Evolutionary conservation across 2,888 invertebrate genomes (phyloP), one percentile per base, ranked within the genome.

Genomic region (Nemoura dubitans): DNA sequence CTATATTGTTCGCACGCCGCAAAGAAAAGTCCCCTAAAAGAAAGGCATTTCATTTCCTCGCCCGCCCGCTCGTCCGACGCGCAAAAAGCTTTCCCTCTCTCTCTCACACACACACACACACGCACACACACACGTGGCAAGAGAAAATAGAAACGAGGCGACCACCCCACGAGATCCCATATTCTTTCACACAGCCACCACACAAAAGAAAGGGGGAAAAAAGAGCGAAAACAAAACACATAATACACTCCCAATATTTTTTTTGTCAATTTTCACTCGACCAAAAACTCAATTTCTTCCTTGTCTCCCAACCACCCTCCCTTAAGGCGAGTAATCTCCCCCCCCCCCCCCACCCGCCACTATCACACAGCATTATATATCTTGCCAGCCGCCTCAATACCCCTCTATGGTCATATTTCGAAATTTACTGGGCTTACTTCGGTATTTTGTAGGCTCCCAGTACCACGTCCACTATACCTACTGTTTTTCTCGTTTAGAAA

Each of bases 161-260:
- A 10, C 36, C 5, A 36, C 36, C 59, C 59, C 3, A 36, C 36
- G 36, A 3, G 36, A 36, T 36, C 36, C 36, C 36, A n/a, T 36
- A 6, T 36, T 10, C 59, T 10, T 21, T 21, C 59, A 59, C 59
- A 59, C 59, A 59, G 16, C 36, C 36, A 59, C 10, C 59, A 10
- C 59, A 59, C 59, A 59, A 10, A 59, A 21, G 59, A 59, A 59
- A 59, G 14, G 16, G 21, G 16, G 59, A 59, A 59, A 21, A 36
- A 6, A 36, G n/a, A n/a, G 10, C 36, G 36, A 59, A 59, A 59
- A 59, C 3, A 59, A 59, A 59, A 59, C 3, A 59, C 59, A 59
- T 59, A 59, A 59, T 59, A 7, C 59, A 59, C 59, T 59, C 59
- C 59, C 59, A 59, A 59, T 59, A 59, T 59, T 59, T 59, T n/a